Evolutionary conservation across 2,797 vertebrate species (phyloP).

Genomic region (Myotis pilosus): DNA sequence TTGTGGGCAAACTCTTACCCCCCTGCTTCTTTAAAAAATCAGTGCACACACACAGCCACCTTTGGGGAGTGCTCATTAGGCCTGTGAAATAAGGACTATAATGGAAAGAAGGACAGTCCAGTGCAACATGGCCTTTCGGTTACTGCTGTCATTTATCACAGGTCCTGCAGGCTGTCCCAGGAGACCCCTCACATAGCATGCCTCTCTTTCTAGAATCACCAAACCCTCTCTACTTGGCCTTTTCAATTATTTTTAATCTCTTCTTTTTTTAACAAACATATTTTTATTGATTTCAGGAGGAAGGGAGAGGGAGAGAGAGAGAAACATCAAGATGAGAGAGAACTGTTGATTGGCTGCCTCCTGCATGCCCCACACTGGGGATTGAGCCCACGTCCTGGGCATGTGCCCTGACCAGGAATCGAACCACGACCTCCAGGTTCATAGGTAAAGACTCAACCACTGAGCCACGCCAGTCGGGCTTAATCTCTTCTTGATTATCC

Average conservation of each 20-base stretch:
- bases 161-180: background rate
- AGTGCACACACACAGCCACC: background rate
- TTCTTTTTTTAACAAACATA: too few species aligned
- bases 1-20: background rate
- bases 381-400: too few species aligned
- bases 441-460: too few species aligned
- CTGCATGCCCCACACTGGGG: too few species aligned
- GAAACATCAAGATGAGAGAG: too few species aligned
- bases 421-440: too few species aligned
- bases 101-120: background rate
- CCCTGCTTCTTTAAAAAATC: slow-evolving; percentile 12
- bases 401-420: too few species aligned
- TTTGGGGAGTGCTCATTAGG: background rate
- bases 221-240: background rate
- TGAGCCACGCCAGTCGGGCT: too few species aligned
- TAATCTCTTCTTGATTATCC: background rate
- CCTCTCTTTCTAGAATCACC: background rate
- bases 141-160: background rate
- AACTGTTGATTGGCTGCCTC: too few species aligned
- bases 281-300: too few species aligned
- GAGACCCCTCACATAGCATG: background rate
- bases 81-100: background rate
- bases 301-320: too few species aligned
- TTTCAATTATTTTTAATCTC: background rate
- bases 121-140: background rate